These are phyloP conservation scores for Mesaphorura yosii DNA, from an alignment of 1,140 invertebrate species.

Conservation along the genomic window DNA sequence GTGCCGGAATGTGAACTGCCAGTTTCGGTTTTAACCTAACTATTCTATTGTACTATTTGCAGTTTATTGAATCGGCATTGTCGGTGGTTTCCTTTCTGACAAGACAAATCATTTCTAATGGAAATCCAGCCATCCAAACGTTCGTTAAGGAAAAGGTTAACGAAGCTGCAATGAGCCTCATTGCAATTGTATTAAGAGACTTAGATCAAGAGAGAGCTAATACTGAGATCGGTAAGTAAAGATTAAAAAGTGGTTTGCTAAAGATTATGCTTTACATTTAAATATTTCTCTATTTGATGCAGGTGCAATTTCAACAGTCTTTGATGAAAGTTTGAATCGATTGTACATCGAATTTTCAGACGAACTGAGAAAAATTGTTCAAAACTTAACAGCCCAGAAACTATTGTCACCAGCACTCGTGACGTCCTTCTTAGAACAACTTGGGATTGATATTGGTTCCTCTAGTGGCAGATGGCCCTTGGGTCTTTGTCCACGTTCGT, in stretches of 20 bases:
- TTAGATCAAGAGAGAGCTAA: slow-evolving; percentile 69
- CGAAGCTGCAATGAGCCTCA: slow-evolving; percentile 65
- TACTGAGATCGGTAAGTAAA: too few relatives aligned
- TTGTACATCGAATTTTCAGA: slow-evolving; percentile 66
- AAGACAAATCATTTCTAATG: slow-evolving; percentile 22
- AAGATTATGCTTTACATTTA: slow-evolving; percentile 2
- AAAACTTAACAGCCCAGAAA: slow-evolving; percentile 65
- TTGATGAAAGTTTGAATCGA: slow-evolving; percentile 53
- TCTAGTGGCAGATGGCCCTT: slow-evolving; percentile 60
- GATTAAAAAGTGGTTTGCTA: slow-evolving; percentile 41
- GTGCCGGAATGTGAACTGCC: too few relatives aligned
- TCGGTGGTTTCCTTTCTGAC: slow-evolving; percentile 22
- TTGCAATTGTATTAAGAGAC: slow-evolving; percentile 72
- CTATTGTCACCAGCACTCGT: slow-evolving; percentile 54
- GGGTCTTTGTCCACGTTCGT: slow-evolving; percentile 62
- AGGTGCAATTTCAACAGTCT: slow-evolving; percentile 63
- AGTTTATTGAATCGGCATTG: slow-evolving; percentile 27
- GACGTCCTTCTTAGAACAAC: slow-evolving; percentile 57
- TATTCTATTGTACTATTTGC: slow-evolving; percentile 5
- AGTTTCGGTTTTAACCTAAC: not conserved
- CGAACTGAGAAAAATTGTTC: slow-evolving; percentile 65
- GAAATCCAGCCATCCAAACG: slow-evolving; percentile 15
- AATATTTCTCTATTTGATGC: slow-evolving; percentile 34
- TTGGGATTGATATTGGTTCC: slow-evolving; percentile 55
- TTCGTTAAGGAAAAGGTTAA: slow-evolving; percentile 19